Conservation (phyloP, 2,113 vertebrate genomes). For the Arvicanthis niloticus region DNA sequence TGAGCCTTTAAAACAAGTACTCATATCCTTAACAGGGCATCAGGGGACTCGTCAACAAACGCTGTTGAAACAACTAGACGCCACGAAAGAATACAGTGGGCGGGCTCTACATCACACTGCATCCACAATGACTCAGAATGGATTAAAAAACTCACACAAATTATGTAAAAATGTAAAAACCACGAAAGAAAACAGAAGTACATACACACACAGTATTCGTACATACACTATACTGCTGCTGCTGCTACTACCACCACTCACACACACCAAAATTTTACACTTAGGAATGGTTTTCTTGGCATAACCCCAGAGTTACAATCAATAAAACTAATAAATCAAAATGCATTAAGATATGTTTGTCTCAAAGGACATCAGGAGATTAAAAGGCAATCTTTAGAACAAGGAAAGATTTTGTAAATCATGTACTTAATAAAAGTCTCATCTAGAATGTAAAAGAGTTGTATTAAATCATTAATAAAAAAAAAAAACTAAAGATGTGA, state of each 20-base stretch:
- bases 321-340: not conserved
- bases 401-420: not conserved
- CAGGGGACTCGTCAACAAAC: not conserved
- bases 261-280: not conserved
- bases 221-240: no score
- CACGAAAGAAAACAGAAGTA: not conserved
- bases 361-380: not conserved
- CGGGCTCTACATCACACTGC: not conserved
- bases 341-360: constrained; percentile 27
- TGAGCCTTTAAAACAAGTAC: not conserved
- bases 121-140: not conserved
- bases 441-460: not conserved
- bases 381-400: constrained; percentile 23
- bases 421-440: not conserved
- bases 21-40: not conserved
- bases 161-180: not conserved
- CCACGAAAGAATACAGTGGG: not conserved
- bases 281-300: not conserved
- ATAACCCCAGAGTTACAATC: constrained; percentile 11
- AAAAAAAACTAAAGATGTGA: constrained; percentile 19
- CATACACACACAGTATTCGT: no score
- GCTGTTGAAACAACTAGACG: not conserved
- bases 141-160: not conserved
- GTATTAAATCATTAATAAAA: not conserved
- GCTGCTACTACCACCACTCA: no score